phyloP scores from a whole-genome alignment of 2,797 vertebrate species.

The Sebastolobus alascanus region DNA sequence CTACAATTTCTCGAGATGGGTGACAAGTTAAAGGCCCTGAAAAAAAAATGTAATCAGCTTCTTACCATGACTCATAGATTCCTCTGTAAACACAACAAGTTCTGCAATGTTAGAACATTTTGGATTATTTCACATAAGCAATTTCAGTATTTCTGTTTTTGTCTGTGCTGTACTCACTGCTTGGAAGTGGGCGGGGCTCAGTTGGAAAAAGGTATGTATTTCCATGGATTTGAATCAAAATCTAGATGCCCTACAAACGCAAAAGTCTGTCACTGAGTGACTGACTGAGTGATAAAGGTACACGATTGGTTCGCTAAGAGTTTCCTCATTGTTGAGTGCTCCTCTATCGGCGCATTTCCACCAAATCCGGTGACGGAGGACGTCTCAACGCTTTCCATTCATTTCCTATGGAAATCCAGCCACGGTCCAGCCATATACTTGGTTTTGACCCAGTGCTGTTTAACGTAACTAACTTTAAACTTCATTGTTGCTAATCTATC shows the following conservation, averaged over 20 bases:
- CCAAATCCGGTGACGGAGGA: too few species aligned
- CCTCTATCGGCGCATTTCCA: too few species aligned
- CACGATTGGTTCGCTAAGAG: too few species aligned
- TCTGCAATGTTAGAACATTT: background rate
- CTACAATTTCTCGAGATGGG: background rate
- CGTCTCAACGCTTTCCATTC: too few species aligned
- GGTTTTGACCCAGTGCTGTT: background rate
- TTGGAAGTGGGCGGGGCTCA: background rate
- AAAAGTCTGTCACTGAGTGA: too few species aligned
- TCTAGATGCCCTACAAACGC: background rate
- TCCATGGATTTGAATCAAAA: background rate
- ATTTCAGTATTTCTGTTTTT: background rate
- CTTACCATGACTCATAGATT: background rate
- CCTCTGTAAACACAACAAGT: background rate
- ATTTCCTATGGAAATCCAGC: too few species aligned
- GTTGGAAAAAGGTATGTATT: background rate
- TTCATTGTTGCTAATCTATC: too few species aligned
- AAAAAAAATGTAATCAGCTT: background rate
- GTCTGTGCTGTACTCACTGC: background rate
- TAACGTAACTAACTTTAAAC: background rate
- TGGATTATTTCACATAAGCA: too few species aligned
- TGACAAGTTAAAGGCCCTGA: background rate
- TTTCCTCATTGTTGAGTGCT: too few species aligned
- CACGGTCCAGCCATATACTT: too few species aligned
- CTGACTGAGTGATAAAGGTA: too few species aligned